phyloP scores from a whole-genome alignment of 2,888 invertebrate genomes.

The Silvanus unidentatus region DNA sequence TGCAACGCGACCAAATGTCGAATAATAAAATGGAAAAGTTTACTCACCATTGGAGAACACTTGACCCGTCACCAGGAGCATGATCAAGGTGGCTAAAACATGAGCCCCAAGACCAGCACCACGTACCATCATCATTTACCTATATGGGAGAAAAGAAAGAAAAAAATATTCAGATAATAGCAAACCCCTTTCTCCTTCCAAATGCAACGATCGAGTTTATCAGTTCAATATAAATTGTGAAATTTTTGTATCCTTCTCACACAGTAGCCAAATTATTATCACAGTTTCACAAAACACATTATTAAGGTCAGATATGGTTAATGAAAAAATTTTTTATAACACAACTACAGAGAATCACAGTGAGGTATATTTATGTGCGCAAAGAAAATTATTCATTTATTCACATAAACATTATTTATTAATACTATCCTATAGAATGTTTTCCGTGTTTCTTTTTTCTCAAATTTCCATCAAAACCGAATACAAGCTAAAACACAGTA shows the following conservation, averaged over 20 bases:
- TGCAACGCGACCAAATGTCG: neutral
- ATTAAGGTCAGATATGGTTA: neutral
- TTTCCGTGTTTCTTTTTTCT: neutral
- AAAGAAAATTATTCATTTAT: neutral
- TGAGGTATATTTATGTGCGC: conserved; percentile 7
- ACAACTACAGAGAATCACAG: conserved; percentile 20
- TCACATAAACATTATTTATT: no score
- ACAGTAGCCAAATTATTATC: conserved; percentile 17
- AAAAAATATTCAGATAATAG: conserved; percentile 29
- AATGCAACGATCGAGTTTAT: no score
- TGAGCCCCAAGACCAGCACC: conserved; percentile 25
- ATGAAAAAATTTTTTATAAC: neutral
- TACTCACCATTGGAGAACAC: conserved; percentile 45
- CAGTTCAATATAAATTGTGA: neutral
- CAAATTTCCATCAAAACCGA: neutral
- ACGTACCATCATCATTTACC: conserved; percentile 39
- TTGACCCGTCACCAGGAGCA: conserved; percentile 40
- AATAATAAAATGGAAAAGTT: conserved; percentile 22
- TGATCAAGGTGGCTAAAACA: conserved; percentile 37
- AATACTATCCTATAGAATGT: no score
- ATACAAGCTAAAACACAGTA: no score
- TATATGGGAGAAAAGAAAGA: conserved; percentile 28
- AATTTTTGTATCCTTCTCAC: conserved; percentile 15
- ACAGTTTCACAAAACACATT: conserved; percentile 17
- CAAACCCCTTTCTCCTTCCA: conserved; percentile 32